Base-by-base conservation (phyloP, 2,888 invertebrate genomes). In the Lasioglossum leucozonium region DNA sequence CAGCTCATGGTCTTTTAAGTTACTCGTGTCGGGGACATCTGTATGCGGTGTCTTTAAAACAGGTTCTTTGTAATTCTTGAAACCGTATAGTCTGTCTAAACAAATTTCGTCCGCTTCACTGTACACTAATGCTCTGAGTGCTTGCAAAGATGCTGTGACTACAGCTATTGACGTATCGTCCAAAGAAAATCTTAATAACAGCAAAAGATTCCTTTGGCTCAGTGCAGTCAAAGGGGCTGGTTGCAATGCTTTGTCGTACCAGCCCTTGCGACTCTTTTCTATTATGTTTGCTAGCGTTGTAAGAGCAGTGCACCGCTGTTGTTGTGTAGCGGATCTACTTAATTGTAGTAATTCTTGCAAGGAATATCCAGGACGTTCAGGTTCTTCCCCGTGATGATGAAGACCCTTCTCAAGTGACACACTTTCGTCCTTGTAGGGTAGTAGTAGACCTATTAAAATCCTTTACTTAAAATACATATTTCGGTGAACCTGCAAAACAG, bases 331-430 rank as follows among this genome's bases (percentile, higher is more conserved):
- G 0, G 98, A 98, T 79, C 97, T 96, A 84, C 97, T 97, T 1
- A 99, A 95, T 86, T 98, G 97, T 91, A 99, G 97, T 0, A 99
- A 95, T 95, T 99, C 99, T 89, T 98, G 97, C 18, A 99, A 94
- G 0, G 98, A 97, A 94, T 99, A 99, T 0, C 99, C 99, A 3
- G 99, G 98, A 85, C 98, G 96, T 85, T 97, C 97, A 11, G 98
- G 97, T 94, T 99, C 99, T 88, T 98, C 98, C 0, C 99, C 99
- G 95, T 99, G 99, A 94, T 99, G 98, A 95, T 98, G 98, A 26
- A 99, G 96, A 65, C 97, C 97, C 91, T 97, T 96, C 0, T 96
- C 96, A 81, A 96, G 92, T 76, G 96, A 96, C 87, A 95, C 95
- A 86, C 95, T 96, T 72, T 97, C 96, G 71, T 96, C 96, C 65